Conservation (phyloP, 2,888 invertebrate genomes). For the Panzeria rudis region DNA sequence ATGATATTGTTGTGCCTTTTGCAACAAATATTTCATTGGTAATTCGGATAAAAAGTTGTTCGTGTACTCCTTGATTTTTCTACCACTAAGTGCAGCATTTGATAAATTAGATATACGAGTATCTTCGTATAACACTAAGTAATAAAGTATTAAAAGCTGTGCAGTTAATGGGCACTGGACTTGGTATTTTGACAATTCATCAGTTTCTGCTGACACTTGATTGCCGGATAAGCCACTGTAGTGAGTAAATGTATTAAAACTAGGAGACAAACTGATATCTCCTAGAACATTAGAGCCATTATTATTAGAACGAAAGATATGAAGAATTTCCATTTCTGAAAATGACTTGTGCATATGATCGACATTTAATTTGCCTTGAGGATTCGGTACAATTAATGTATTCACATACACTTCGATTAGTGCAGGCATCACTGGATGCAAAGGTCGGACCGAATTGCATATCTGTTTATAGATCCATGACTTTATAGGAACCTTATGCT, state of each 20-base stretch:
- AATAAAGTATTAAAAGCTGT: constrained; percentile 95
- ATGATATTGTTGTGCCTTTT: constrained; percentile 96
- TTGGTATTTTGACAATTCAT: constrained; percentile 85
- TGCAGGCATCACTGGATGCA: constrained; percentile 96
- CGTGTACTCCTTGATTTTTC: constrained; percentile 93
- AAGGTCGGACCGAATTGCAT: constrained; percentile 92
- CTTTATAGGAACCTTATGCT: constrained; percentile 97
- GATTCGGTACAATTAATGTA: constrained; percentile 90
- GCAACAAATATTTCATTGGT: constrained; percentile 96
- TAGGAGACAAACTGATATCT: constrained; percentile 73
- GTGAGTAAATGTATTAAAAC: constrained; percentile 75
- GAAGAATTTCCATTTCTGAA: constrained; percentile 93
- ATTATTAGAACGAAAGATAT: constrained; percentile 88
- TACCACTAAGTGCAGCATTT: constrained; percentile 87
- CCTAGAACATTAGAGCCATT: constrained; percentile 77
- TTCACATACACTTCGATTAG: constrained; percentile 97
- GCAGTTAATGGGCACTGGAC: constrained; percentile 88
- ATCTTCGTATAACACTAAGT: constrained; percentile 96
- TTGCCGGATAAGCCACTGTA: constrained; percentile 76
- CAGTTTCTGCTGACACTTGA: constrained; percentile 78
- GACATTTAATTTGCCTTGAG: constrained; percentile 82
- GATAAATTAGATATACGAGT: constrained; percentile 90
- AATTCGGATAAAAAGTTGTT: constrained; percentile 94
- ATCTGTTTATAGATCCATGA: constrained; percentile 98
- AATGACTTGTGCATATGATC: constrained; percentile 96